These are phyloP conservation scores for Asobara japonica DNA, from an alignment of 1,140 invertebrate species.

Conservation along the genomic window DNA sequence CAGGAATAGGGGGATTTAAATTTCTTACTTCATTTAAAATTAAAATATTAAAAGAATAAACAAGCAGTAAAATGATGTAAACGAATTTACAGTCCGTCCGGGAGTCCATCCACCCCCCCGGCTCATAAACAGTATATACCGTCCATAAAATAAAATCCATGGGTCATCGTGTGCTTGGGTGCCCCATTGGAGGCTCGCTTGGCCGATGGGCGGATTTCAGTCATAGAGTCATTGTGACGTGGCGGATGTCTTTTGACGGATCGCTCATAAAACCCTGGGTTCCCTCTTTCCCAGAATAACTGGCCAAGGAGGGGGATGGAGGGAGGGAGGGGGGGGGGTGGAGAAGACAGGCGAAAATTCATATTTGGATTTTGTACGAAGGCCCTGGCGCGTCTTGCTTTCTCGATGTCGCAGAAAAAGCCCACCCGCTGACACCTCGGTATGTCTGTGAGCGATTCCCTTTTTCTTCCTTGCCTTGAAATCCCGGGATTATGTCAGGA, in stretches of 20 bases:
- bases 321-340: background rate
- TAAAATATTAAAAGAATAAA: background rate
- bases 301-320: background rate
- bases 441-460: constrained; percentile 28
- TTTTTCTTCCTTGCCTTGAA: constrained; percentile 31
- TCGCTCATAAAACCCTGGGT: constrained; percentile 48
- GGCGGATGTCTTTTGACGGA: constrained; percentile 54
- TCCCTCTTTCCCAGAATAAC: background rate
- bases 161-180: constrained; percentile 27
- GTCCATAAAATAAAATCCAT: constrained; percentile 34
- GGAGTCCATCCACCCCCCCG: constrained; percentile 7
- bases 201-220: constrained; percentile 41
- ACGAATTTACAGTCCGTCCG: constrained; percentile 13
- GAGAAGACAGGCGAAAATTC: constrained; percentile 7
- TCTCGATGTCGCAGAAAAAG: background rate
- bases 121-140: constrained; percentile 14
- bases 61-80: background rate
- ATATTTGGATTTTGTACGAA: constrained; percentile 1
- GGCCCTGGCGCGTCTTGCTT: background rate
- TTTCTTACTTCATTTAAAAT: background rate
- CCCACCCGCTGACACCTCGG: constrained; percentile 42
- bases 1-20: background rate
- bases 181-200: background rate
- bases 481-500: constrained; percentile 46
- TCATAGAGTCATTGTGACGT: constrained; percentile 46